These are phyloP conservation scores for Esox masquinongy DNA, from an alignment of 2,797 vertebrate species.

Conservation along the genomic window DNA sequence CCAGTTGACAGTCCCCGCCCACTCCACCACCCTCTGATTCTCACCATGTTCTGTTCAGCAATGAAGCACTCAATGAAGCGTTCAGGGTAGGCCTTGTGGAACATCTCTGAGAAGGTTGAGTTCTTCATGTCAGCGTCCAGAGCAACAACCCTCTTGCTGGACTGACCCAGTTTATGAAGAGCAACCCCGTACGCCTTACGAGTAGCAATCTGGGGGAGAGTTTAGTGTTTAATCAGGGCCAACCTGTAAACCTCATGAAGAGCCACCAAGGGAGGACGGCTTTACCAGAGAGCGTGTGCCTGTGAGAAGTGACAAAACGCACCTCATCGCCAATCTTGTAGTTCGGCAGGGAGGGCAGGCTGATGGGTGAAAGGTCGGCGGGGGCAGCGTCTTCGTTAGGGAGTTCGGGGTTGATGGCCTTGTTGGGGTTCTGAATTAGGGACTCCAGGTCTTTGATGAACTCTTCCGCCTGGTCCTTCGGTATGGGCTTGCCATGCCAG, in stretches of 20 bases:
- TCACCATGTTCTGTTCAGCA: constrained; percentile 84
- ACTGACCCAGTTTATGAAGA: constrained; percentile 66
- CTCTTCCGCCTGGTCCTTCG: constrained; percentile 75
- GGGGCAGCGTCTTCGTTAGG: constrained; percentile 74
- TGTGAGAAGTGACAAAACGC: not conserved
- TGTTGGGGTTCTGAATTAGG: constrained; percentile 79
- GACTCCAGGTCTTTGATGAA: constrained; percentile 74
- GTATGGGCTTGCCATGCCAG: constrained; percentile 88
- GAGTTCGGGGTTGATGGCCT: constrained; percentile 62
- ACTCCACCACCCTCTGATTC: not conserved
- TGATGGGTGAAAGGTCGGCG: constrained; percentile 63
- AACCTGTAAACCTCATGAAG: not conserved
- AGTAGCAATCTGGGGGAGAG: constrained; percentile 75
- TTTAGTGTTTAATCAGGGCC: not conserved
- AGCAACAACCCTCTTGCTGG: constrained; percentile 76
- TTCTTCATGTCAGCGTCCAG: constrained; percentile 87
- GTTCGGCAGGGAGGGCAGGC: constrained; percentile 68
- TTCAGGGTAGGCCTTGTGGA: constrained; percentile 84
- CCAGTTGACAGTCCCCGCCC: constrained; percentile 32
- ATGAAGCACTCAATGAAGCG: constrained; percentile 88
- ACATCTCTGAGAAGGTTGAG: constrained; percentile 84
- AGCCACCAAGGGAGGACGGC: not conserved
- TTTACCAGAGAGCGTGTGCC: no score
- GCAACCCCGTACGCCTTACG: constrained; percentile 83
- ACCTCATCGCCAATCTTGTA: constrained; percentile 86